These are phyloP conservation scores for Pangasius macronema DNA, from an alignment of 2,797 vertebrate genomes.

Conservation along the genomic window DNA sequence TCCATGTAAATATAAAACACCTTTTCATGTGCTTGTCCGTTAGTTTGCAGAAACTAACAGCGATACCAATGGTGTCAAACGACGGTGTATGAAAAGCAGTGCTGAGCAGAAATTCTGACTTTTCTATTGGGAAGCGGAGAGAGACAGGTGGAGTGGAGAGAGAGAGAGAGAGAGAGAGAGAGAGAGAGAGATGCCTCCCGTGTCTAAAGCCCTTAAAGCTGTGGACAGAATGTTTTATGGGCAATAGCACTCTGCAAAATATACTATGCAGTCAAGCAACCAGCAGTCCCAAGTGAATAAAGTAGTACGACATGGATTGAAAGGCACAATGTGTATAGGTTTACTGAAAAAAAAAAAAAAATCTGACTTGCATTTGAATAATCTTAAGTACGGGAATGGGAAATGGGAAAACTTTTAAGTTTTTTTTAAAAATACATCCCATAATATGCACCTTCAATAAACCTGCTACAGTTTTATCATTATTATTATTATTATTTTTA, in stretches of 20 bases:
- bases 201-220: neutral
- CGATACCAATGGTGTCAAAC: no score
- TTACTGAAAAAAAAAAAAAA: neutral
- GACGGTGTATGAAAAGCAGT: neutral
- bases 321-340: neutral
- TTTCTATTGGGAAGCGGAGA: neutral
- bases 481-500: neutral
- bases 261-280: neutral
- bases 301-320: neutral
- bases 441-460: neutral
- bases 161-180: no score
- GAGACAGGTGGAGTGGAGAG: neutral
- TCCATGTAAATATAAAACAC: no score
- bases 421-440: neutral
- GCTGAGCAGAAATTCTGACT: constrained; percentile 5
- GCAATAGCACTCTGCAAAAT: neutral
- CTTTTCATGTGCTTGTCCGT: no score
- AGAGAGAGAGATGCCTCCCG: neutral
- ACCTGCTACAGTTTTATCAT: neutral
- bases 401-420: neutral
- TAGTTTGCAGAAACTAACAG: no score
- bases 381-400: neutral
- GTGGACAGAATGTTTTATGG: neutral
- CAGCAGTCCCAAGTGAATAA: neutral
- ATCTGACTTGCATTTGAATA: neutral